Percentiles rank a stretch among this genome's conserved stretches.
phyloP scores from a whole-genome alignment of 2,888 invertebrate genomes.

The Frankliniella intonsa region DNA sequence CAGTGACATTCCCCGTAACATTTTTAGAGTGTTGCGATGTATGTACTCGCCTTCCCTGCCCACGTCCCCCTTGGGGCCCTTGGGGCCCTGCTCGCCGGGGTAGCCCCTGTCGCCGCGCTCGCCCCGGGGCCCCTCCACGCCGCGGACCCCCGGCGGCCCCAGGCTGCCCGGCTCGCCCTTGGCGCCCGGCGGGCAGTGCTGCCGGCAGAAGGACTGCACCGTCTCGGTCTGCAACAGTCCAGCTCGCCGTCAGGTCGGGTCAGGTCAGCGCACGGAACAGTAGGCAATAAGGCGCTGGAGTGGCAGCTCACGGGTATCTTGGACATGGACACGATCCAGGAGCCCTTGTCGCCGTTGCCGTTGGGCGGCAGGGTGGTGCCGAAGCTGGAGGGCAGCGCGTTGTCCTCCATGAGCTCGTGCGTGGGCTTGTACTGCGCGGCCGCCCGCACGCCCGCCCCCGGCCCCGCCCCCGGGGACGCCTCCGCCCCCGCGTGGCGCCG shows the following conservation, averaged over 20 bases:
- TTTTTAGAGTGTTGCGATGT: too few species aligned
- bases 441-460: neutral
- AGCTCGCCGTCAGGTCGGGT: too few species aligned
- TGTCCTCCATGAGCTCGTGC: slow-evolving; percentile 21
- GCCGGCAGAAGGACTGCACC: slow-evolving; percentile 16
- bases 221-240: neutral
- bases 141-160: slow-evolving; percentile 48
- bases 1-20: too few species aligned
- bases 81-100: slow-evolving; percentile 63
- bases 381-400: slow-evolving; percentile 16
- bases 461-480: neutral
- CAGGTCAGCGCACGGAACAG: too few species aligned
- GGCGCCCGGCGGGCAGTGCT: slow-evolving; percentile 4
- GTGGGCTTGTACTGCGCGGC: slow-evolving; percentile 2
- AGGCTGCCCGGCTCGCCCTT: slow-evolving; percentile 50
- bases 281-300: too few species aligned
- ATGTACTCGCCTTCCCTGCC: slow-evolving; percentile 45
- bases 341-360: slow-evolving; percentile 7
- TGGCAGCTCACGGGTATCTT: neutral
- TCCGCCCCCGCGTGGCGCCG: neutral
- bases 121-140: slow-evolving; percentile 42
- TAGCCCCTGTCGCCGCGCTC: slow-evolving; percentile 46
- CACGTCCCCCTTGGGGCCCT: slow-evolving; percentile 66
- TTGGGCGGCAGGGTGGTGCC: slow-evolving; percentile 2
- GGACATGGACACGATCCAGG: slow-evolving; percentile 22